Conservation (phyloP, 2,113 vertebrate species). For the Dipodomys merriami region DNA sequence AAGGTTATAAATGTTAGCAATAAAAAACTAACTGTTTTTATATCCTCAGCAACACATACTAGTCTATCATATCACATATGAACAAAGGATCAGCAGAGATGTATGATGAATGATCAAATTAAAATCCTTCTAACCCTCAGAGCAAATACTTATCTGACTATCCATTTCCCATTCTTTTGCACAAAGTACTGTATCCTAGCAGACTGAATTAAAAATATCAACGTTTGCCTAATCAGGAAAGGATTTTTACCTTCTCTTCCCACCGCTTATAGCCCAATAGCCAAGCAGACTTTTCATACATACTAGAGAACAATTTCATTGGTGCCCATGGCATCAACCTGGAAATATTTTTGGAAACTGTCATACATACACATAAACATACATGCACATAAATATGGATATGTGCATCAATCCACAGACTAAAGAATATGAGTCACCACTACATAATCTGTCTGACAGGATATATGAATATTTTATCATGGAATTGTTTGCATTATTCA, state of each 20-base stretch:
- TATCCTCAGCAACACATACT: conserved; percentile 29
- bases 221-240: background rate
- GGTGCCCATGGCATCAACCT: background rate
- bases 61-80: conserved; percentile 16
- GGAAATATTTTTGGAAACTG: background rate
- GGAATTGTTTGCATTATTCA: background rate
- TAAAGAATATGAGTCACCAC: background rate
- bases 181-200: background rate
- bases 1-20: conserved; percentile 73
- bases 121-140: conserved; percentile 54
- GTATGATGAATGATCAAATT: conserved; percentile 66
- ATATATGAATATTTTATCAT: background rate
- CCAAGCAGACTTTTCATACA: background rate
- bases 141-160: conserved; percentile 25
- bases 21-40: conserved; percentile 67
- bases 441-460: background rate
- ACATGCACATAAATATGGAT: background rate
- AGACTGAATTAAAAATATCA: conserved; percentile 25
- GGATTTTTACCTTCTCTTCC: background rate
- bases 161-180: background rate
- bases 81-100: conserved; percentile 40
- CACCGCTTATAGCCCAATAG: background rate
- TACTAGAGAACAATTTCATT: background rate
- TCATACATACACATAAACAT: background rate
- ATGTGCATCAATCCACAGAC: background rate